Base-by-base conservation (phyloP, 2,888 invertebrate species). In the Molorchus minor region DNA sequence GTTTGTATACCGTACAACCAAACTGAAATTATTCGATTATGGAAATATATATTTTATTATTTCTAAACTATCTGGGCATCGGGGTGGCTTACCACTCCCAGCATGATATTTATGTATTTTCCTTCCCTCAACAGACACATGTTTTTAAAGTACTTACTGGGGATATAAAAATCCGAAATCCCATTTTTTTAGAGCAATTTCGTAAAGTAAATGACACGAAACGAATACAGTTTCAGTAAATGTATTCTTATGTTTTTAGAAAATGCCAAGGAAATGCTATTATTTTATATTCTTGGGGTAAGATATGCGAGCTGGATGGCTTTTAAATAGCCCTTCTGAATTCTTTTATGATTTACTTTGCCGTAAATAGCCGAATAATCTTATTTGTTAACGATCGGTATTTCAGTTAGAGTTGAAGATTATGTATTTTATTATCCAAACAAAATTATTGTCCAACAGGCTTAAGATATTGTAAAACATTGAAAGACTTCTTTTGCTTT, bases 161-260 rank as follows among this genome's bases (percentile, higher is more conserved):
- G 66, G 70, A 70, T 71, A 75, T 75, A 76, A 75, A 75, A 71
- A 70, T 72, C 71, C 71, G 67, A 75, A 76, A 75, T 74, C 74
- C 71, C 75, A 75, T 77, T 77, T 77, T n/a, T 77, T 77, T 73
- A 65, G 63, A 74, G 75, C 77, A 74, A 78, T 79, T 78, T 75
- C 77, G 75, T 75, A 73, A 75, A 77, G 74, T 79, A 79, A 79
- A 79, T 80, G 80, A 78, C 74, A 75, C 80, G 79, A 75, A 76
- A 76, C 78, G 78, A 78, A 80, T 78, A 77, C 74, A 77, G 76
- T 79, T 79, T 77, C 70, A 71, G 77, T 77, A 77, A 79, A 79
- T 79, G 78, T 79, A 79, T 79, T 79, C 77, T 76, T 77, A 74
- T 78, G 77, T 78, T 78, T 77, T 77, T 75, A 71, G 76, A 74